Conservation (phyloP, 2,113 vertebrate genomes). For the Chloroceryle aenea region DNA sequence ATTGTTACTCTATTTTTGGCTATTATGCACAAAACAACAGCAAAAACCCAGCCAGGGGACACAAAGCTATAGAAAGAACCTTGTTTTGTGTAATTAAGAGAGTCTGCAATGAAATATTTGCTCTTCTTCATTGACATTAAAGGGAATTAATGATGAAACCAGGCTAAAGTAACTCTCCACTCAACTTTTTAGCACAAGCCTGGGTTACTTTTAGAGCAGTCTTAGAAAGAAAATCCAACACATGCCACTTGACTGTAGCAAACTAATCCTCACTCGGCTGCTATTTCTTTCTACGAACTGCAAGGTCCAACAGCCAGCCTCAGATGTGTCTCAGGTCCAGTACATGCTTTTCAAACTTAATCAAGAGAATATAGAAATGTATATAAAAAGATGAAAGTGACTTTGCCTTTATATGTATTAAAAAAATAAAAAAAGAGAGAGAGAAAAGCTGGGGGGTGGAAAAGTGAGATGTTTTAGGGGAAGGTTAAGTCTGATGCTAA, state of each 20-base stretch:
- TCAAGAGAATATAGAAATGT: slow-evolving; percentile 75
- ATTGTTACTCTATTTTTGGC: background rate
- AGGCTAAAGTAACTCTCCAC: slow-evolving; percentile 35
- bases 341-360: slow-evolving; percentile 79
- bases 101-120: slow-evolving; percentile 15
- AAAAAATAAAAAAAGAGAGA: slow-evolving; percentile 39
- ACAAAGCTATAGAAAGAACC: background rate
- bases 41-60: background rate
- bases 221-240: slow-evolving; percentile 72
- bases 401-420: slow-evolving; percentile 67
- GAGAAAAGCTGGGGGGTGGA: slow-evolving; percentile 57
- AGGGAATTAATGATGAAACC: slow-evolving; percentile 23
- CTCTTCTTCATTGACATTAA: background rate
- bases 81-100: slow-evolving; percentile 18
- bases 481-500: slow-evolving; percentile 93
- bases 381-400: slow-evolving; percentile 80
- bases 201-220: background rate
- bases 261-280: slow-evolving; percentile 75
- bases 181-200: slow-evolving; percentile 46
- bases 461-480: slow-evolving; percentile 84
- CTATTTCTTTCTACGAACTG: slow-evolving; percentile 69
- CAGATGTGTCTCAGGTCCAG: slow-evolving; percentile 76
- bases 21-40: background rate
- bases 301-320: slow-evolving; percentile 67
- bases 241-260: slow-evolving; percentile 80